These are phyloP conservation scores for Sylvicola cinctus DNA, from an alignment of 2,888 invertebrate species.

Conservation along the genomic window DNA sequence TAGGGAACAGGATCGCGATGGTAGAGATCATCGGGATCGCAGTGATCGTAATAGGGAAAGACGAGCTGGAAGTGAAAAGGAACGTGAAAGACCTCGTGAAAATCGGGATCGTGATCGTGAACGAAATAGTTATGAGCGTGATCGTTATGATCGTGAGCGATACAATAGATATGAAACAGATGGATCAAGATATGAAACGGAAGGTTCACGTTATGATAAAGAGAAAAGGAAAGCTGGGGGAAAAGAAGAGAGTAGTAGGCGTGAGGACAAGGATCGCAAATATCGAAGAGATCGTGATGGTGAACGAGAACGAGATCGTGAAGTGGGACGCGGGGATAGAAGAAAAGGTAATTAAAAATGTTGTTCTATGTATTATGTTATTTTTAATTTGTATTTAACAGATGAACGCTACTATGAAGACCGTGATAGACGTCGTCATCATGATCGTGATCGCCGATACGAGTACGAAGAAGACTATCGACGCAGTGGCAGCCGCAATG, in stretches of 20 bases:
- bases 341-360: slow-evolving; percentile 10
- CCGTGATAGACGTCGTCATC: slow-evolving; percentile 10
- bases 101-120: slow-evolving; percentile 16
- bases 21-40: slow-evolving; percentile 20
- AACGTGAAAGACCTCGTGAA: slow-evolving; percentile 22
- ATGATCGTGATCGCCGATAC: slow-evolving; percentile 5
- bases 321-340: slow-evolving; percentile 10
- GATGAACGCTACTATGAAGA: slow-evolving; percentile 9
- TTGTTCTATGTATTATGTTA: no score
- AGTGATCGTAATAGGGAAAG: slow-evolving; percentile 12
- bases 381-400: no score
- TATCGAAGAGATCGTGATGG: slow-evolving; percentile 17
- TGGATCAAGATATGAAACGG: slow-evolving; percentile 46
- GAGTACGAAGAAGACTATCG: slow-evolving; percentile 8
- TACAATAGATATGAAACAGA: slow-evolving; percentile 33
- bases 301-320: slow-evolving; percentile 15
- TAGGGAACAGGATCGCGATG: slow-evolving; percentile 17
- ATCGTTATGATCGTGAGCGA: slow-evolving; percentile 7
- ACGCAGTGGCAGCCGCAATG: slow-evolving; percentile 17
- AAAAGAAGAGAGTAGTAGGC: slow-evolving; percentile 3
- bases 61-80: slow-evolving; percentile 10
- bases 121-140: slow-evolving; percentile 11
- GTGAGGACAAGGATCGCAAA: slow-evolving; percentile 9
- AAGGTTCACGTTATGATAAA: slow-evolving; percentile 25
- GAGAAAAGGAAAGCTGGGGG: neutral